phyloP scores from a whole-genome alignment of 2,888 invertebrate species.

The Helobdella robusta region DNA sequence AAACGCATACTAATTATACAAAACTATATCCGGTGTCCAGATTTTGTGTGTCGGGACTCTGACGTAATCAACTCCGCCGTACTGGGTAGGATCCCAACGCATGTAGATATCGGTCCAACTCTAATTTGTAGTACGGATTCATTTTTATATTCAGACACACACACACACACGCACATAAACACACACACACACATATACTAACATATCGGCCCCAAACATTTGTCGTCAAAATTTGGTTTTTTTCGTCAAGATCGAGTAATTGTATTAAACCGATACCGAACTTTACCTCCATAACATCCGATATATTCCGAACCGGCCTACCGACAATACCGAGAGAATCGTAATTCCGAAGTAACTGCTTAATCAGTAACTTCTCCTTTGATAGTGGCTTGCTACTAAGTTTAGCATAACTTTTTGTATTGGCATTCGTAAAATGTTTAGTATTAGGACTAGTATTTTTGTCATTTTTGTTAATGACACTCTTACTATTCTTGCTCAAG shows the following conservation, averaged over 20 bases:
- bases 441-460: no score
- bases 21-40: slow-evolving; percentile 48
- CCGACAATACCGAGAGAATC: slow-evolving; percentile 43
- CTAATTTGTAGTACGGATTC: no score
- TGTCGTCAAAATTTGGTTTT: slow-evolving; percentile 48
- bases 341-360: slow-evolving; percentile 42
- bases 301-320: slow-evolving; percentile 43
- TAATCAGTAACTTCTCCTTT: slow-evolving; percentile 46
- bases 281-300: slow-evolving; percentile 41
- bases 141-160: no score
- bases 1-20: slow-evolving; percentile 46
- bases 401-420: no score
- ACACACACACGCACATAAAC: no score
- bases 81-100: slow-evolving; percentile 42
- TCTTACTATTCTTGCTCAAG: no score
- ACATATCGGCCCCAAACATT: slow-evolving; percentile 49
- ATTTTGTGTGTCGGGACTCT: slow-evolving; percentile 43
- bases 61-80: slow-evolving; percentile 41
- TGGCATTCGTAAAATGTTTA: no score
- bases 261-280: slow-evolving; percentile 48
- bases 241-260: slow-evolving; percentile 48
- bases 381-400: no score
- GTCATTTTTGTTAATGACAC: no score
- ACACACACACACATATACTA: slow-evolving; percentile 33
- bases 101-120: slow-evolving; percentile 39